Base-by-base conservation (phyloP, 2,797 vertebrate genomes). In the Triplophysa bombifrons region DNA sequence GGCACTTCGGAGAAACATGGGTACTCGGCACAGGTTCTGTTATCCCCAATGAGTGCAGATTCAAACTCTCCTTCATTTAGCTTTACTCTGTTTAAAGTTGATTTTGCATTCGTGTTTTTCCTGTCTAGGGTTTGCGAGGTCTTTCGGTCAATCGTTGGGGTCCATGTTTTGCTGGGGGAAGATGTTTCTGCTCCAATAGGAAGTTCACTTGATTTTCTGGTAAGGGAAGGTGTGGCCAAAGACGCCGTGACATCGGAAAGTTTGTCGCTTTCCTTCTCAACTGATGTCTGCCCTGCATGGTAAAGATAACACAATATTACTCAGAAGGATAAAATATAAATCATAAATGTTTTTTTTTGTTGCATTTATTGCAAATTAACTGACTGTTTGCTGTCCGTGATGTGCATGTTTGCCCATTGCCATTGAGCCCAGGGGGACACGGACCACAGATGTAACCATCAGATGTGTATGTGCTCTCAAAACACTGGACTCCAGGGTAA, bases 1-100 rank as follows among this genome's bases (percentile, higher is more conserved):
- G 88, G 75, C 69, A 96, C 95, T 0, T 94, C 94, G 0, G 91
- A 87, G 85, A 95, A 97, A 88, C 96, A 97, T 27, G 94, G 91
- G 0, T 90, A 89, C 80, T 93, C 90, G 0, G 88, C 82, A 73
- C 96, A 97, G 53, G 88, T 93, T 71, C 72, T 68, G 30, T 27
- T 64, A 66, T 70, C 80, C 19, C 65, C 51, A 61, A 19, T 14
- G 4, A 63, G n/a, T 46, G 25, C 53, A 27, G 66, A 6, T n/a
- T 74, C 56, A 17, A 51, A 10, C 14, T 80, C 20, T 12, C 58
- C 66, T 19, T 73, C 75, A 46, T 61, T 19, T 13, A 44, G 66
- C 60, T 64, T 38, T 19, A 63, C 60, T 56, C 16, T 68, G 44
- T 64, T 63, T 17, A 48, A 20, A 13, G 34, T 64, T n/a, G 41